Evolutionary conservation across 2,888 invertebrate species (phyloP).

Genomic region (Chloroclystis v-ata): DNA sequence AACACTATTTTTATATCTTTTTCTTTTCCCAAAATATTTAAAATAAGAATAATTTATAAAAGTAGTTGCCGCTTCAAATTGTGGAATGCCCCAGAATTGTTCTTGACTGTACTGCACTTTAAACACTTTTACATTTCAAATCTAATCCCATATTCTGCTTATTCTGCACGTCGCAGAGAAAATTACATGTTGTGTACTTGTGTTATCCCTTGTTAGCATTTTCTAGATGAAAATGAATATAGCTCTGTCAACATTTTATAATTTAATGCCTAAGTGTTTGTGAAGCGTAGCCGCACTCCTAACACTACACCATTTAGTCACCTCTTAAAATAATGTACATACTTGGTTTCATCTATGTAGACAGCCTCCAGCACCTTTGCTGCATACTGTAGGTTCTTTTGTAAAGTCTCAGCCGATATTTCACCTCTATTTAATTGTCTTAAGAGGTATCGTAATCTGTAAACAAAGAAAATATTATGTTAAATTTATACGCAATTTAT

Average conservation of each 20-base stretch:
- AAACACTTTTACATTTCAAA: too few relatives aligned
- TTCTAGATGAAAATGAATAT: too few relatives aligned
- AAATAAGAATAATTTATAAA: too few relatives aligned
- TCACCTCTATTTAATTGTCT: slow-evolving; percentile 92
- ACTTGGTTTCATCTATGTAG: slow-evolving; percentile 96
- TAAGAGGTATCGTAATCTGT: slow-evolving; percentile 93
- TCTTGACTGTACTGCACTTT: too few relatives aligned
- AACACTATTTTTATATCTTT: too few relatives aligned
- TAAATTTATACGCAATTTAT: neutral
- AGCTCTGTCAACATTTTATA: neutral
- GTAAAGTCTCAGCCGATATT: slow-evolving; percentile 91
- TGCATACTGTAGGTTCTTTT: slow-evolving; percentile 95
- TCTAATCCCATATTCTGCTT: too few relatives aligned
- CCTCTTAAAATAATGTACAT: slow-evolving; percentile 58
- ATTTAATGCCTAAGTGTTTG: slow-evolving; percentile 14
- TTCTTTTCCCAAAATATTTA: too few relatives aligned
- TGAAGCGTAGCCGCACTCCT: slow-evolving; percentile 33
- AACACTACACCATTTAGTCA: slow-evolving; percentile 7
- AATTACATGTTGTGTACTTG: too few relatives aligned
- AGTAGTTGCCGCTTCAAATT: too few relatives aligned
- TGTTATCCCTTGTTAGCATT: too few relatives aligned
- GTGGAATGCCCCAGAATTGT: too few relatives aligned
- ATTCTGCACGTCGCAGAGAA: too few relatives aligned
- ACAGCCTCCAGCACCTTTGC: slow-evolving; percentile 95
- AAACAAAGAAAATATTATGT: slow-evolving; percentile 48